A percentile compares a stretch with the other conserved stretches of the same genome.
Evolutionary conservation across 2,113 vertebrate genomes (phyloP).

Genomic region (Gnathonemus echidnorhynchus): DNA sequence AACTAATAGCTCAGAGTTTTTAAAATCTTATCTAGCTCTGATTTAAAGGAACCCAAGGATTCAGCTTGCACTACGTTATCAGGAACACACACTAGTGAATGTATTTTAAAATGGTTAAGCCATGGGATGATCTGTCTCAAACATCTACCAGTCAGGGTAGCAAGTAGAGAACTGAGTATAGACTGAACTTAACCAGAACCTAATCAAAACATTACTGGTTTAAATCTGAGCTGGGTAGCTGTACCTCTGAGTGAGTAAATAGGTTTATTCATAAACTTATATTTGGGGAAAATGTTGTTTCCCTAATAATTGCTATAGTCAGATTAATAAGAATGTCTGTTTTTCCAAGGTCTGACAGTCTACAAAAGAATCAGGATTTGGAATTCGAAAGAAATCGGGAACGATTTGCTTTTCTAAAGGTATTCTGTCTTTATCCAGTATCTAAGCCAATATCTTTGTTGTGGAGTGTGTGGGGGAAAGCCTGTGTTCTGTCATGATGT

Average conservation of each 20-base stretch:
- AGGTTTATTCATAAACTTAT: neutral
- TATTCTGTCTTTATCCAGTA: conserved; percentile 35
- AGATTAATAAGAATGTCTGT: neutral
- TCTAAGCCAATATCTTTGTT: neutral
- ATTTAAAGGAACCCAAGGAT: too few species aligned
- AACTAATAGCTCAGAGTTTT: too few species aligned
- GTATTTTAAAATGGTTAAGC: neutral
- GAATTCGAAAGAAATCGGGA: conserved; percentile 97
- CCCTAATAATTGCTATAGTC: neutral
- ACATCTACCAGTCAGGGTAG: neutral
- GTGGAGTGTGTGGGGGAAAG: neutral
- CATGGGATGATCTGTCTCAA: neutral
- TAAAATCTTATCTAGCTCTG: too few species aligned
- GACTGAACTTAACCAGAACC: neutral
- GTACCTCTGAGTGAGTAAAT: neutral
- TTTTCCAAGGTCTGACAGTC: conserved; percentile 79
- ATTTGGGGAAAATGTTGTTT: neutral
- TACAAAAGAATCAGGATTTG: conserved; percentile 93
- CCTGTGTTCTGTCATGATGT: neutral
- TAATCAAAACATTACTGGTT: neutral
- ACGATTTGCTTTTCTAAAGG: conserved; percentile 96
- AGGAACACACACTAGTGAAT: too few species aligned
- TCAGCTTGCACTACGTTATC: too few species aligned
- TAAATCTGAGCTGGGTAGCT: neutral
- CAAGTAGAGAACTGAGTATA: neutral